Base-by-base conservation (phyloP, 1,140 invertebrate species). In the Amphibalanus amphitrite region DNA sequence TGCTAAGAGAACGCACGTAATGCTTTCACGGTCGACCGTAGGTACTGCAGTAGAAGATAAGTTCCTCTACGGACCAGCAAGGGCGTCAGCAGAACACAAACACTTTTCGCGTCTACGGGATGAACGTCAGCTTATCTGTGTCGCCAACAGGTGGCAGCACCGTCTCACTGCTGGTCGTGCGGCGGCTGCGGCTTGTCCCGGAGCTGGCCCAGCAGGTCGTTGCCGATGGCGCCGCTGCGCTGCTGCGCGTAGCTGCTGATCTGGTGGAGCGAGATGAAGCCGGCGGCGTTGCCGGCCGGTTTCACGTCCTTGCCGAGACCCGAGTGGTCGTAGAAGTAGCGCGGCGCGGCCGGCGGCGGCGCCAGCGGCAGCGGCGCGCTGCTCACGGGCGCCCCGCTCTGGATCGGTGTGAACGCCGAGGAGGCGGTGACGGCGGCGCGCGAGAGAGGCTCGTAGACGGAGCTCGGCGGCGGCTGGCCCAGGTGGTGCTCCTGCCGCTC, bases 201-300 rank as follows among this genome's bases (percentile, higher is more conserved):
- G 4, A 38, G 33, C 33, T 38, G 33, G 33, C 33, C 33, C 4
- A 38, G 33, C 4, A 38, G 33, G 15, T 38, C 33, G 4, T 4
- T 38, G 33, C 33, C 33, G 33, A 4, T 15, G 33, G 4, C 65
- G n/a, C 65, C 65, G 65, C 65, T 26, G 23, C 65, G 92, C 79
- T 95, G 92, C 79, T 94, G 92, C 73, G 93, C 92, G 82, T 96
- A 97, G 80, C 96, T 98, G 77, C 94, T 86, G 77, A 97, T 97
- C 82, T 97, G 93, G 82, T 97, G 93, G 70, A 98, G 84, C 74
- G 93, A 95, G 77, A 97, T 94, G 76, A 97, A 84, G 79, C 96
- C 93, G 80, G 95, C 95, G 69, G 93, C 93, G 80, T 94, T 95
- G 73, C 80, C 77, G 76, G 88, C 90, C 72, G 87, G 80, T 77